Evolutionary conservation across 2,797 vertebrate species (phyloP), one percentile per base, ranked within the genome.

Genomic region (Epinephelus coioides): DNA sequence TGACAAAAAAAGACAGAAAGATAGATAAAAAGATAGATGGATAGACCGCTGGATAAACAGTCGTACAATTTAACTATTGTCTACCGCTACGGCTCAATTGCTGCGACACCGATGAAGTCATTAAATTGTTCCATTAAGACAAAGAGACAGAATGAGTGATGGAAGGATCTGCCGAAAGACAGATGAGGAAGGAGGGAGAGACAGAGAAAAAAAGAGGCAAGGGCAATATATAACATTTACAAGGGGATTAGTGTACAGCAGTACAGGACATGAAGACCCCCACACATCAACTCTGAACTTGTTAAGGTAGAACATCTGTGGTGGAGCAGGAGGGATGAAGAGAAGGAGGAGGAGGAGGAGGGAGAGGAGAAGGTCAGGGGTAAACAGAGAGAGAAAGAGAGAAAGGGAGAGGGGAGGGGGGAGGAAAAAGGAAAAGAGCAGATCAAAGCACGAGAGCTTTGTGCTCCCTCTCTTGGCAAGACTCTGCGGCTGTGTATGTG

Each of bases 291-390:
- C 86, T 86, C 76, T 91, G 77, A 93, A 91, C 89, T 91, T 87
- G 85, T 91, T 89, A 90, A 87, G 86, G 88, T 89, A 86, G 86
- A 92, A 93, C 87, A 92, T 93, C 88, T 92, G 90, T 86, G 79
- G 64, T 71, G 40, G 57, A 70, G 80, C 43, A 27, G 65, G 74
- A 65, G 49, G 27, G 73, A 69, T 61, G 51, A 34, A 17, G 62
- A 47, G 59, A 19, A 55, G n/a, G 43, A 46, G 60, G 65, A 57
- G 70, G 61, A 60, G 70, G 64, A 60, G 56, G 55, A 61, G 73
- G 55, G 75, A 71, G 60, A 75, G 61, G 67, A 83, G 89, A 77
- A 86, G 86, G 87, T 86, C 85, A 87, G 85, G 75, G 87, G 84
- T 84, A 92, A 87, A 86, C 77, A 88, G 72, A 88, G 67, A 57